A percentile compares a stretch with the other conserved stretches of the same genome.
Conservation (phyloP, 2,888 invertebrate genomes). For the Erebia aethiops region DNA sequence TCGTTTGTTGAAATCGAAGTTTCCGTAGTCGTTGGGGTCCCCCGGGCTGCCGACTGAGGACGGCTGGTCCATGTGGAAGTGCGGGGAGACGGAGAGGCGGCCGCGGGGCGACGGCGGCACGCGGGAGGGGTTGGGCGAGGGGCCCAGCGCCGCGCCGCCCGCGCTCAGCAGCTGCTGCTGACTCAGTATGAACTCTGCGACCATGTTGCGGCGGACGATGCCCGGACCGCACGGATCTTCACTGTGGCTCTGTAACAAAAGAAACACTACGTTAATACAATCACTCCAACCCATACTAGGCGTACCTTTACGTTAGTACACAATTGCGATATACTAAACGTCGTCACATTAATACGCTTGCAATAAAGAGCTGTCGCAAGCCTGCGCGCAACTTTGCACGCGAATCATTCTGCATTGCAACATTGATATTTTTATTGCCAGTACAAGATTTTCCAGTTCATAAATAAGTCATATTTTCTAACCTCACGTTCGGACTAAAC, state of each 20-base stretch:
- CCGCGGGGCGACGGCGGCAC: conserved; percentile 66
- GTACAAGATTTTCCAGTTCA: conserved; percentile 70
- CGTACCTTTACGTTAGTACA: conserved; percentile 28
- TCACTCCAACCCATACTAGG: background rate
- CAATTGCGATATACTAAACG: conserved; percentile 53
- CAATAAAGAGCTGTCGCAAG: conserved; percentile 70
- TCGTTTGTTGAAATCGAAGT: conserved; percentile 85
- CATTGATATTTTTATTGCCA: conserved; percentile 58
- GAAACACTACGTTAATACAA: conserved; percentile 56
- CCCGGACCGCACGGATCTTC: conserved; percentile 77
- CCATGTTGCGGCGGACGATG: conserved; percentile 89
- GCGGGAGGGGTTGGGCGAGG: conserved; percentile 64
- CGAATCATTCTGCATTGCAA: conserved; percentile 71
- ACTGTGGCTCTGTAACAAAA: conserved; percentile 77
- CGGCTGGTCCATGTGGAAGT: conserved; percentile 77
- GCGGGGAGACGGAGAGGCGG: conserved; percentile 72
- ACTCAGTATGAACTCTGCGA: conserved; percentile 92
- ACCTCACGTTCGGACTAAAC: conserved; percentile 56
- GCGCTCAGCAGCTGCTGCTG: conserved; percentile 82
- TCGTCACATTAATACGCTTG: conserved; percentile 64
- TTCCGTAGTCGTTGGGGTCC: conserved; percentile 69
- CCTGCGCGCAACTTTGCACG: conserved; percentile 67
- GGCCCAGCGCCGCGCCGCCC: conserved; percentile 66
- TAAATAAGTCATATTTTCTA: conserved; percentile 67
- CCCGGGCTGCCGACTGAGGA: conserved; percentile 56